Evolutionary conservation across 2,797 vertebrate species (phyloP).

Genomic region (Merluccius polli): DNA sequence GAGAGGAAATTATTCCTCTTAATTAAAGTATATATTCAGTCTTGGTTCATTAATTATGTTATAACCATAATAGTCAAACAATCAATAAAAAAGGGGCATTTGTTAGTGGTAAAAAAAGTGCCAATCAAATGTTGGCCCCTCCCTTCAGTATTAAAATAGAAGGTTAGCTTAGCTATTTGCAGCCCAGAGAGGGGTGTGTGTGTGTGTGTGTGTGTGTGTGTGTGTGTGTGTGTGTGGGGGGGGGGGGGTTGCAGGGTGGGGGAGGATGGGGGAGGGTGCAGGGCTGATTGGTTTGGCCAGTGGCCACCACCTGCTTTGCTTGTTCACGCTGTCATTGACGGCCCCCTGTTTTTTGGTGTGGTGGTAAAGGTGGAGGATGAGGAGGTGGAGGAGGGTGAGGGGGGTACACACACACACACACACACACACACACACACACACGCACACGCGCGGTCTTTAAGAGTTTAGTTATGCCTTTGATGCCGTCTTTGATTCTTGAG

Average conservation of each 20-base stretch:
- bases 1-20: no score
- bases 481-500: conserved; percentile 76
- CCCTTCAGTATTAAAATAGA: conserved; percentile 63
- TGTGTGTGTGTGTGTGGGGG: no score
- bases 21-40: no score
- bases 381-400: background rate
- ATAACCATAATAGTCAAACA: background rate
- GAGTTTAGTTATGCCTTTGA: conserved; percentile 80
- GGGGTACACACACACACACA: background rate
- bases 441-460: conserved; percentile 65
- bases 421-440: conserved; percentile 1
- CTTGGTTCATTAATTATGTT: background rate
- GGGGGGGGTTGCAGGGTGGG: conserved; percentile 44
- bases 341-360: conserved; percentile 24
- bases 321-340: conserved; percentile 74
- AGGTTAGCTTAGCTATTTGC: conserved; percentile 51
- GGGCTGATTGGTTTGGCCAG: conserved; percentile 57
- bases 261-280: conserved; percentile 48
- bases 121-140: conserved; percentile 56
- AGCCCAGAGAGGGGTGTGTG: no score
- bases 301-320: conserved; percentile 77
- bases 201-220: no score
- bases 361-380: background rate
- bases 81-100: background rate
- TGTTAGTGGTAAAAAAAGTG: conserved; percentile 45